Evolutionary conservation across 2,113 vertebrate species (phyloP), one percentile per base, ranked within the genome.

Genomic region (Maccullochella peelii): DNA sequence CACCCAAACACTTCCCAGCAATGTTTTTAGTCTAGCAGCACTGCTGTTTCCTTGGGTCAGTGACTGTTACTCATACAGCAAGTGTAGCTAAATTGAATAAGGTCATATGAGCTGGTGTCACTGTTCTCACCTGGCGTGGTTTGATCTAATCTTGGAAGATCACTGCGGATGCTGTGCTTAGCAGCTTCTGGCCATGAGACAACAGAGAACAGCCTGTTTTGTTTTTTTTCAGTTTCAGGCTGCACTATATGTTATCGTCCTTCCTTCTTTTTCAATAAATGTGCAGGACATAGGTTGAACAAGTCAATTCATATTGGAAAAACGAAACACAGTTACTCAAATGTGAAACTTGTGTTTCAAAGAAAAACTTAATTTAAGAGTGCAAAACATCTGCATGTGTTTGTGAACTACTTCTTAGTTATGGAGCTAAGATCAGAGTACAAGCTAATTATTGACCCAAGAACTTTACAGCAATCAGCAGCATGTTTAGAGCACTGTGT

Each of bases 401-500:
- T 73, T 69, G 21, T 49, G 65, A 76, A 73, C 69, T 49, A 33
- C 72, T 38, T 87, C 85, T 86, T 63, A 63, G 81, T 86, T 67
- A 49, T 59, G 70, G 65, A 61, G 62, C 73, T 70, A 76, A 89
- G 94, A 94, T 94, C 94, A 94, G 89, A 94, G 94, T 94, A 87
- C 93, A 94, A 92, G 93, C 92, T 95, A 95, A 95, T 95, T 84
- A 95, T 95, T 95, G 93, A 94, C 93, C 47, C 42, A 71, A 66
- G 68, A 86, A 83, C 89, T 88, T 93, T 77, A 79, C 76, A 80
- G 65, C 81, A 78, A 82, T 80, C 87, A 85, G 40, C 69, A 72
- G 71, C 50, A 59, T 58, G 50, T 80, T 62, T 80, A 44, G 66
- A 55, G 38, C 40, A 8, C 40, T 40, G 8, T 38, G 38, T 38